Conservation (phyloP, 64 coral and sea anemone genomes). For the Actinia equina region DNA sequence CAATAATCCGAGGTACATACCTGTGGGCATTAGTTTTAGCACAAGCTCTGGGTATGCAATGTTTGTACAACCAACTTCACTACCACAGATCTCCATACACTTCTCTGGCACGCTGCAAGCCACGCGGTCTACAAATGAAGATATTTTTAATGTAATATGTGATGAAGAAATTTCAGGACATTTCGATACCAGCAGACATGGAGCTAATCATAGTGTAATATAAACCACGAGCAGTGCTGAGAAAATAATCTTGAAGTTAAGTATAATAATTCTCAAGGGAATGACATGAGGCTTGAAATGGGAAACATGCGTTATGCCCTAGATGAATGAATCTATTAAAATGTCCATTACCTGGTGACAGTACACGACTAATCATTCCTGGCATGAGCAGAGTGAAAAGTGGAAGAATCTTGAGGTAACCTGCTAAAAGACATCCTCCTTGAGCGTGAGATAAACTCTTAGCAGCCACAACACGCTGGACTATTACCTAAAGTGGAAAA, state of each 20-base stretch:
- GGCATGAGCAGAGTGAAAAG: constrained; percentile 97
- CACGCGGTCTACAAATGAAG: constrained; percentile 66
- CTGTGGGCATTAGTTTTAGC: constrained; percentile 89
- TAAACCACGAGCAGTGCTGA: no score
- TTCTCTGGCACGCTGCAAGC: constrained; percentile 83
- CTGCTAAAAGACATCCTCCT: constrained; percentile 82
- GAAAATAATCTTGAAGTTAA: no score
- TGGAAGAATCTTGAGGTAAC: constrained; percentile 68
- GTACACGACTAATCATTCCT: constrained; percentile 93
- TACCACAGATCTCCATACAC: constrained; percentile 85
- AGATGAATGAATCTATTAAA: no score
- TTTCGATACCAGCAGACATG: no score
- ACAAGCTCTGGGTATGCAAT: constrained; percentile 98
- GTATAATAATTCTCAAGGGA: neutral
- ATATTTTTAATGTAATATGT: neutral
- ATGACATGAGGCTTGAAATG: neutral
- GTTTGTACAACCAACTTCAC: constrained; percentile 81
- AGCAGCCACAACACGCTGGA: constrained; percentile 89
- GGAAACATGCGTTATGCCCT: no score
- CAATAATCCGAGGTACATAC: neutral
- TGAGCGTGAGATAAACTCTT: constrained; percentile 96
- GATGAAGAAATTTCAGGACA: neutral
- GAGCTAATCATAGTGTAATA: no score
- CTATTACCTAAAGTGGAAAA: constrained; percentile 62
- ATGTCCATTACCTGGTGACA: constrained; percentile 70